These are phyloP conservation scores for Cataglyphis cursor DNA, from an alignment of 2,888 invertebrate genomes.

Conservation along the genomic window DNA sequence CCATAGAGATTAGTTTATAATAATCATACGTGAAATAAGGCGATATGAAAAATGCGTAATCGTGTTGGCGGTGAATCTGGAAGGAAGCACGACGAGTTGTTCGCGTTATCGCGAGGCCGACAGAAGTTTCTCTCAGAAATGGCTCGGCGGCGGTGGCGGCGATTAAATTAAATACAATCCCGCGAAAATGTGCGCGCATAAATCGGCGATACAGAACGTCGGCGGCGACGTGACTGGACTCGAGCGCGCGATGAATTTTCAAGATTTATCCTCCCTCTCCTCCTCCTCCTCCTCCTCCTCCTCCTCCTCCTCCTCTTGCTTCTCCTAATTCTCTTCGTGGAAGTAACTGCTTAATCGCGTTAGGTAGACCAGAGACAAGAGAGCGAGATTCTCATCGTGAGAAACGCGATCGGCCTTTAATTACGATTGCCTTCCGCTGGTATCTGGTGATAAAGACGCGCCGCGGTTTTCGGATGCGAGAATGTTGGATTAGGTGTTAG, in stretches of 20 bases:
- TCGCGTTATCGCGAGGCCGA: constrained; percentile 19
- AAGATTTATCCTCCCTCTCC: constrained; percentile 64
- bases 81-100: neutral
- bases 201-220: constrained; percentile 45
- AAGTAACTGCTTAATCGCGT: constrained; percentile 72
- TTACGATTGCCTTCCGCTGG: constrained; percentile 68
- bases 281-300: neutral
- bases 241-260: constrained; percentile 66
- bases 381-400: constrained; percentile 65
- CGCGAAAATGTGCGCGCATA: constrained; percentile 33
- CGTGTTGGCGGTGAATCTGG: neutral
- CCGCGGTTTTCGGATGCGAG: constrained; percentile 61
- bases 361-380: constrained; percentile 54
- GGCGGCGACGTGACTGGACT: constrained; percentile 58
- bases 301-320: too few relatives aligned
- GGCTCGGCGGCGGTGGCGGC: neutral
- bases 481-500: constrained; percentile 70
- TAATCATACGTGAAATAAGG: neutral
- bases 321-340: constrained; percentile 14
- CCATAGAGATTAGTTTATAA: neutral
- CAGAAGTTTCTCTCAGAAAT: neutral
- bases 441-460: constrained; percentile 68
- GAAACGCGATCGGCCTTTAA: constrained; percentile 60
- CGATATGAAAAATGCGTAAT: constrained; percentile 1
- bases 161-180: constrained; percentile 55